A percentile compares a stretch with the other conserved stretches of the same genome.
These are phyloP conservation scores for Ictalurus punctatus DNA, from an alignment of 2,113 vertebrate species.

Conservation along the genomic window DNA sequence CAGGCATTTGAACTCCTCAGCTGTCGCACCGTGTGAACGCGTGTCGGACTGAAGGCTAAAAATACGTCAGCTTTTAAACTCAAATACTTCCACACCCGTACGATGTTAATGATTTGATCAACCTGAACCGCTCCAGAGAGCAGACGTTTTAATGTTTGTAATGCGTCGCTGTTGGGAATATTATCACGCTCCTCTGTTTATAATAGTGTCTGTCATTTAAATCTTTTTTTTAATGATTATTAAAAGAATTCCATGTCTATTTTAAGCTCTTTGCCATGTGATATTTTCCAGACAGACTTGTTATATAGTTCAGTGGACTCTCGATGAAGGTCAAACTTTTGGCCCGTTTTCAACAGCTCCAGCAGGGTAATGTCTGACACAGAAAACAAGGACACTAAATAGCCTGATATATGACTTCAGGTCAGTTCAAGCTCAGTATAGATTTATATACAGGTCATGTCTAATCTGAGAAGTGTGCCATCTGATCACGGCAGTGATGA, in stretches of 20 bases:
- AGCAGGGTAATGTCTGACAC: background rate
- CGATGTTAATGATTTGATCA: background rate
- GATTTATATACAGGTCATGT: background rate
- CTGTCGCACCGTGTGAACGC: background rate
- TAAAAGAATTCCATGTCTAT: background rate
- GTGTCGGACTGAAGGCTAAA: background rate
- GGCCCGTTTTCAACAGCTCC: conserved; percentile 23
- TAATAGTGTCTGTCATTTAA: background rate
- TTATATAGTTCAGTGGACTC: background rate
- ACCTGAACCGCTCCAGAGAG: background rate
- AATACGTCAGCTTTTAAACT: background rate
- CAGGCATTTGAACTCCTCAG: background rate
- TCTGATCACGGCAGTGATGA: background rate
- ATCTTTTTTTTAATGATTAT: background rate
- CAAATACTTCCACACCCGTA: background rate
- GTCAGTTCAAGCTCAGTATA: background rate
- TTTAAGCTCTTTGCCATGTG: background rate
- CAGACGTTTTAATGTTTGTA: background rate
- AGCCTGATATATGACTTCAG: background rate
- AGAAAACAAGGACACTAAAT: background rate
- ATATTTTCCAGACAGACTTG: background rate
- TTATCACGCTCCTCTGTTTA: background rate
- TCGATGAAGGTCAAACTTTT: conserved; percentile 43
- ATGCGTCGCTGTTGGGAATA: background rate
- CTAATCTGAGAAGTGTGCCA: conserved; percentile 9